Evolutionary conservation across 2,113 vertebrate species (phyloP).

Genomic region (Pipra filicauda): DNA sequence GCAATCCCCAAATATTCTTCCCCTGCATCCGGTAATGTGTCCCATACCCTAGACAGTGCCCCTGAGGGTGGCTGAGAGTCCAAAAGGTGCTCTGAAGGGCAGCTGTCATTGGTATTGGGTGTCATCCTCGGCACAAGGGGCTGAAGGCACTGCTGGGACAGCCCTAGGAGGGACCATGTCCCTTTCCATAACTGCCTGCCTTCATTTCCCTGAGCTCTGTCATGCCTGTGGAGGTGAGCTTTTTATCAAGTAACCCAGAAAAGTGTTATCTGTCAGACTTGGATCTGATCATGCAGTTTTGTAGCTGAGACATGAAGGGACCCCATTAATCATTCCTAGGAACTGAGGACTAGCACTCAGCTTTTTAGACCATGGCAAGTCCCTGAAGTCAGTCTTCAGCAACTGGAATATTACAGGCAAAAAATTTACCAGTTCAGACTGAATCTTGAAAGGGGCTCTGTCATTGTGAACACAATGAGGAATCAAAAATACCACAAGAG

Average conservation of each 20-base stretch:
- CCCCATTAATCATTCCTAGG: background rate
- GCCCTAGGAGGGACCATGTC: background rate
- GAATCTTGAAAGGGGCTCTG: background rate
- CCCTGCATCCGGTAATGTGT: background rate
- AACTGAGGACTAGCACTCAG: background rate
- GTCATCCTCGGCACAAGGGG: fast-evolving
- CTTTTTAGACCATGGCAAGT: background rate
- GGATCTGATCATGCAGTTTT: background rate
- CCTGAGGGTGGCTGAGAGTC: background rate
- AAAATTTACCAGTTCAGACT: background rate
- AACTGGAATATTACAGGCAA: background rate
- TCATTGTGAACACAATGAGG: background rate
- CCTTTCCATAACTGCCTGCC: background rate
- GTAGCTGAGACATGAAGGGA: background rate
- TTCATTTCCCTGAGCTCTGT: background rate
- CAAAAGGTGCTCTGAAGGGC: background rate
- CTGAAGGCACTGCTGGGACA: background rate
- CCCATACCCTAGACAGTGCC: background rate
- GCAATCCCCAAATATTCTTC: background rate
- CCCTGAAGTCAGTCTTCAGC: background rate
- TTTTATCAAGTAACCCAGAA: background rate
- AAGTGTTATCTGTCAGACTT: background rate
- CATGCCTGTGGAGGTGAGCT: fast-evolving
- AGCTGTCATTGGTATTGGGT: background rate
- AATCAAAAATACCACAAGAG: background rate